Percentiles rank a stretch among this genome's conserved stretches.
Evolutionary conservation across 2,113 vertebrate species (phyloP).

Genomic region (Bettongia penicillata): DNA sequence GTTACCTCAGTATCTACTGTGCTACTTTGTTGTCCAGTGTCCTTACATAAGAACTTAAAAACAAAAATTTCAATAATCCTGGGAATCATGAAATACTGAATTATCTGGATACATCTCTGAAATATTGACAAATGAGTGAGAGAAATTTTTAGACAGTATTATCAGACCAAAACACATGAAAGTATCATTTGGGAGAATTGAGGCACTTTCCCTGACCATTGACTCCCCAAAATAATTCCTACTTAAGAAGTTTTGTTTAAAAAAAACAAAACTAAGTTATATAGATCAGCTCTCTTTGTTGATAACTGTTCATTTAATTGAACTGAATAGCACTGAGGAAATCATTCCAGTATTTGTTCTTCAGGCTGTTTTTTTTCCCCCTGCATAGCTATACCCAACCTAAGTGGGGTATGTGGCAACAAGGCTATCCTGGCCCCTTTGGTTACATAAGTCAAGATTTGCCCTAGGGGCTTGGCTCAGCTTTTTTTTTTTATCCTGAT

Average conservation of each 20-base stretch:
- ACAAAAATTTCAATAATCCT: background rate
- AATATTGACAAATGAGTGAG: background rate
- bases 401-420: background rate
- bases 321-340: background rate
- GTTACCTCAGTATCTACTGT: background rate
- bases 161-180: background rate
- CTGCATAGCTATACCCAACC: background rate
- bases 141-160: background rate
- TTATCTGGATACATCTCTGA: background rate
- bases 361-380: fast-evolving
- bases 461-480: background rate
- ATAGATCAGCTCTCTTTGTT: background rate
- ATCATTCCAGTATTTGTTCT: background rate
- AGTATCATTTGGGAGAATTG: background rate
- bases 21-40: background rate
- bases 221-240: background rate
- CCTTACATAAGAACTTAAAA: background rate
- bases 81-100: background rate
- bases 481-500: background rate
- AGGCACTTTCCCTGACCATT: background rate
- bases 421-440: background rate
- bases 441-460: background rate
- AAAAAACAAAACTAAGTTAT: background rate
- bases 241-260: background rate
- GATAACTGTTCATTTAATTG: background rate